These are phyloP conservation scores for Rhinogobius similis DNA, from an alignment of 2,113 vertebrate genomes.

Conservation along the genomic window DNA sequence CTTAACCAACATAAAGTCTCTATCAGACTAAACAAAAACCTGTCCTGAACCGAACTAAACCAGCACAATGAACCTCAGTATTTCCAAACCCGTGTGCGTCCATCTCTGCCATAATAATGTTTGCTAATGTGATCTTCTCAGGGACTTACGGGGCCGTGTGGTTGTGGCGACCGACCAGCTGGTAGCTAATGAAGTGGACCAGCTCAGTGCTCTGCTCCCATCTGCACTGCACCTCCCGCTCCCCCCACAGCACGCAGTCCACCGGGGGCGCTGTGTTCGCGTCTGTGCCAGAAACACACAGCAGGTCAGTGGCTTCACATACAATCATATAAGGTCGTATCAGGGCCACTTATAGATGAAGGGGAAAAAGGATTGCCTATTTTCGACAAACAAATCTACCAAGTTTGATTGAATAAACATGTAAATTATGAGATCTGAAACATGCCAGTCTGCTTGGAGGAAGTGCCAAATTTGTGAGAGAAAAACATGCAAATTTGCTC, in stretches of 20 bases:
- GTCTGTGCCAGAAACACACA: constrained; percentile 33
- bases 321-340: no score
- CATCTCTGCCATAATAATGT: background rate
- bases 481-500: no score
- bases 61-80: background rate
- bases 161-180: constrained; percentile 49
- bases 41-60: background rate
- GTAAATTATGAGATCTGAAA: no score
- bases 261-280: constrained; percentile 38
- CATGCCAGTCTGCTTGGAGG: no score
- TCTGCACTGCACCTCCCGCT: constrained; percentile 56
- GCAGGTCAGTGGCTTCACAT: background rate
- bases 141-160: constrained; percentile 33
- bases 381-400: no score
- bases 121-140: background rate
- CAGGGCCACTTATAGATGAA: no score
- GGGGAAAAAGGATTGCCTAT: no score
- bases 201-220: constrained; percentile 67
- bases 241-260: constrained; percentile 62
- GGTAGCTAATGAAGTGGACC: constrained; percentile 57
- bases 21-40: background rate
- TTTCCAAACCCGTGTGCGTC: background rate
- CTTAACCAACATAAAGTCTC: background rate
- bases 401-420: no score
- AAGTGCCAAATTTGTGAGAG: no score